Conservation (phyloP, 2,797 vertebrate species). For the Enteromius anoplus region DNA sequence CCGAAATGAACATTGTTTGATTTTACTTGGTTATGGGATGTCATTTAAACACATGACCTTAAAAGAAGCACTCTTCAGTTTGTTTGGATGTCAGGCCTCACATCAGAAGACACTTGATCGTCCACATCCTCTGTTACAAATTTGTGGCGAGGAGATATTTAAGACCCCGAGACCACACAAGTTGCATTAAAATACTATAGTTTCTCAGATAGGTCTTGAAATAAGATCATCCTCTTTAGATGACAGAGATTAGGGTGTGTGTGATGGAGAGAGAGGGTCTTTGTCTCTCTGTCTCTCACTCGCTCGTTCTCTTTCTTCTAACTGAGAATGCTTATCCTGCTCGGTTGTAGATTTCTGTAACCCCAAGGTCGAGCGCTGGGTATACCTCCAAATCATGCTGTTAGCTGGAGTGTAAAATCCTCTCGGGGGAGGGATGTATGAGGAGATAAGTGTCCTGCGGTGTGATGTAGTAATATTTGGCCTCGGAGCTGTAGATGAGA, state of each 20-base stretch:
- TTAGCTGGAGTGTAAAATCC: constrained; percentile 74
- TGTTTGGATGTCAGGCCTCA: constrained; percentile 50
- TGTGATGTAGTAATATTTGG: constrained; percentile 74
- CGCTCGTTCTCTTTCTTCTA: constrained; percentile 58
- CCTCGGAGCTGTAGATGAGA: constrained; percentile 71
- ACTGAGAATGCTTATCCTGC: constrained; percentile 57
- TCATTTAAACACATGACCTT: constrained; percentile 32
- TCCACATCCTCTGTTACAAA: constrained; percentile 54
- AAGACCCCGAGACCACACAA: constrained; percentile 58
- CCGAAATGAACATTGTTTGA: neutral
- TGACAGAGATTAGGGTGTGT: constrained; percentile 59
- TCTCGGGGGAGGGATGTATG: constrained; percentile 71
- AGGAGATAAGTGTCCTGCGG: constrained; percentile 74
- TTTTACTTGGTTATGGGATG: constrained; percentile 49
- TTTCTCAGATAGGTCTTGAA: constrained; percentile 60
- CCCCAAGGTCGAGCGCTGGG: constrained; percentile 76
- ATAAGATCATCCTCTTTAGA: constrained; percentile 61
- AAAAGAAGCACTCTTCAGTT: constrained; percentile 44
- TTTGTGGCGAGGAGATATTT: constrained; percentile 54
- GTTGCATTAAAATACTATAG: constrained; percentile 51
- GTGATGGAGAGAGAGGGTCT: constrained; percentile 39
- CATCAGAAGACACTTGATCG: constrained; percentile 54
- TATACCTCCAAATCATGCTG: constrained; percentile 77
- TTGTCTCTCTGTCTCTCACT: constrained; percentile 61
- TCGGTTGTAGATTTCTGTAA: constrained; percentile 57